A percentile compares a stretch with the other conserved stretches of the same genome.
Conservation (phyloP, 2,888 invertebrate genomes). For the Epicampocera succincta region DNA sequence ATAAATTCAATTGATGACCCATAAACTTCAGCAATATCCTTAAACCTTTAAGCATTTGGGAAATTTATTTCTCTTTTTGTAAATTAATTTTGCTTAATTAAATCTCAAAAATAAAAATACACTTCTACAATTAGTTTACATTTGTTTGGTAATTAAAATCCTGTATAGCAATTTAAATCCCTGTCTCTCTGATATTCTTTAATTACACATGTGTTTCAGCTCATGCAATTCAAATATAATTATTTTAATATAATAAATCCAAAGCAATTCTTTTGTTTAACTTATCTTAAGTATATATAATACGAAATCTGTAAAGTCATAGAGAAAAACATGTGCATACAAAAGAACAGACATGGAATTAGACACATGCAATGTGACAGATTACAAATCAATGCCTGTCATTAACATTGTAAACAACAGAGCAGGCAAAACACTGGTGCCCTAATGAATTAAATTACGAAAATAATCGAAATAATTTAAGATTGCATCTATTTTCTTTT, state of each 20-base stretch:
- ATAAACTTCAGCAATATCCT: neutral
- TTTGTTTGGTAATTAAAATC: slow-evolving; percentile 6
- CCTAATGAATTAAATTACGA: slow-evolving; percentile 24
- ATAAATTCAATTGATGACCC: neutral
- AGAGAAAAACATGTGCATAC: neutral
- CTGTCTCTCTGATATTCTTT: neutral
- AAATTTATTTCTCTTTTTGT: neutral
- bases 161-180: slow-evolving; percentile 9
- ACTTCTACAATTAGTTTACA: slow-evolving; percentile 9
- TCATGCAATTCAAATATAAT: neutral
- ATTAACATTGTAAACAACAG: slow-evolving; percentile 60
- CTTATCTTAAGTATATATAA: neutral
- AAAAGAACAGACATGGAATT: slow-evolving; percentile 17
- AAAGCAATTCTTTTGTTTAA: slow-evolving; percentile 30
- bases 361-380: slow-evolving; percentile 46
- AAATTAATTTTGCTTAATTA: slow-evolving; percentile 4
- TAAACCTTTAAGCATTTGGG: neutral
- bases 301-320: neutral
- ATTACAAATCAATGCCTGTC: slow-evolving; percentile 64
- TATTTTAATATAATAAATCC: slow-evolving; percentile 24
- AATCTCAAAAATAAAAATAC: neutral
- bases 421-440: neutral
- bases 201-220: slow-evolving; percentile 3
- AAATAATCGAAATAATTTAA: too few relatives aligned
- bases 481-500: too few relatives aligned